A percentile compares a stretch with the other conserved stretches of the same genome.
phyloP scores from a whole-genome alignment of 2,797 vertebrate species.

The Apodemus agrarius region DNA sequence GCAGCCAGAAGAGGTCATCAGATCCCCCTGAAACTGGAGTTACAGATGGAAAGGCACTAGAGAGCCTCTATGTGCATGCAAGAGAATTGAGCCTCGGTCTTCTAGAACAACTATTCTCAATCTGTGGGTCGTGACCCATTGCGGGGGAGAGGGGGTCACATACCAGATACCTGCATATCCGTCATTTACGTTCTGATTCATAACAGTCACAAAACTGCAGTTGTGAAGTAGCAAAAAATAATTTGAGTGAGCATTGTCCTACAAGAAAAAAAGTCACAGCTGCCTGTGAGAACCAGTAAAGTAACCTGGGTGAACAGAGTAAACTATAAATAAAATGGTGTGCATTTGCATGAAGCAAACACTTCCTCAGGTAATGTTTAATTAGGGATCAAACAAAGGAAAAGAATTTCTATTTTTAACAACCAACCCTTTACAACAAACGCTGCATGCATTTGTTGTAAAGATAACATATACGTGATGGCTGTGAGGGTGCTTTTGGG shows the following conservation, averaged over 20 bases:
- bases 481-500: background rate
- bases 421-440: background rate
- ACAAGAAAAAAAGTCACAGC: background rate
- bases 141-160: too few relatives aligned
- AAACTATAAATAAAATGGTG: background rate
- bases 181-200: background rate
- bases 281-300: background rate
- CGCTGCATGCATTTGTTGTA: background rate
- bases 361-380: background rate
- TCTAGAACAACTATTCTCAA: background rate
- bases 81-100: background rate
- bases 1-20: background rate
- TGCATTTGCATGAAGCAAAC: background rate
- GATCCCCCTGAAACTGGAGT: background rate
- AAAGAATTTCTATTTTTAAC: background rate
- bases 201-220: background rate
- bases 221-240: background rate
- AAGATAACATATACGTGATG: background rate
- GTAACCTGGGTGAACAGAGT: background rate
- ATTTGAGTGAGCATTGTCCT: background rate
- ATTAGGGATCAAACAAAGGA: background rate
- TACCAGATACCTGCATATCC: background rate
- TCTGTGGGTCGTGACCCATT: too few relatives aligned
- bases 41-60: background rate
- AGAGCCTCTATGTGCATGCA: background rate